Conservation (phyloP, 2,113 vertebrate species). For the Calonectris borealis region DNA sequence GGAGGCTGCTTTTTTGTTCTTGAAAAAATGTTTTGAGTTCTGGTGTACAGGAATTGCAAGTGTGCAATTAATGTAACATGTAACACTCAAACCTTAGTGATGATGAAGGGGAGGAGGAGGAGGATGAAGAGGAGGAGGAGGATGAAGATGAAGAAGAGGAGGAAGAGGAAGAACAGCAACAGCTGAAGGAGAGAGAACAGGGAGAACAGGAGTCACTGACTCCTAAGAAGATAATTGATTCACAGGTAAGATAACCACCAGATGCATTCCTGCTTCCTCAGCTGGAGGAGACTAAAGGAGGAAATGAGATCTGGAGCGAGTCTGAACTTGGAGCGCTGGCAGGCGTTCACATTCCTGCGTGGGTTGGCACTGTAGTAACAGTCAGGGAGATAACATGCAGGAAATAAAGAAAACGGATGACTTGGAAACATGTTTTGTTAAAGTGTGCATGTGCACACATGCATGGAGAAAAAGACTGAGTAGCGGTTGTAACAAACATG, state of each 20-base stretch:
- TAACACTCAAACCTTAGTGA: slow-evolving; percentile 59
- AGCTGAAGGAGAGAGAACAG: slow-evolving; percentile 40
- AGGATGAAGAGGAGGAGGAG: slow-evolving; percentile 8
- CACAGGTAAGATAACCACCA: slow-evolving; percentile 50
- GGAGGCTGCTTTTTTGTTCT: neutral
- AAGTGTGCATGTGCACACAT: neutral
- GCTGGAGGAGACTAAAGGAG: neutral
- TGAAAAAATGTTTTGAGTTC: neutral
- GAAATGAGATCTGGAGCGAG: neutral
- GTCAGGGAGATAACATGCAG: neutral
- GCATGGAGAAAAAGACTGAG: neutral
- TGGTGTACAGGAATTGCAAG: neutral
- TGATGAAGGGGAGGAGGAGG: slow-evolving; percentile 73
- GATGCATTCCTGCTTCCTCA: neutral
- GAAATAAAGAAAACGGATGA: neutral
- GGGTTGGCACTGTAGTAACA: neutral
- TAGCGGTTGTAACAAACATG: rapidly evolving
- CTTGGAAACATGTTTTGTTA: neutral
- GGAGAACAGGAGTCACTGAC: slow-evolving; percentile 53
- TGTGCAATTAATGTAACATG: neutral
- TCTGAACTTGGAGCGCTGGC: neutral
- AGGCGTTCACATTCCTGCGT: neutral
- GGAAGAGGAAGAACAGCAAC: slow-evolving; percentile 59
- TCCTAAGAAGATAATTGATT: slow-evolving; percentile 64
- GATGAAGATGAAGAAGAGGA: slow-evolving; percentile 60